Percentiles rank a stretch among this genome's conserved stretches.
Conservation (phyloP, 2,113 vertebrate species). For the Bos indicus region DNA sequence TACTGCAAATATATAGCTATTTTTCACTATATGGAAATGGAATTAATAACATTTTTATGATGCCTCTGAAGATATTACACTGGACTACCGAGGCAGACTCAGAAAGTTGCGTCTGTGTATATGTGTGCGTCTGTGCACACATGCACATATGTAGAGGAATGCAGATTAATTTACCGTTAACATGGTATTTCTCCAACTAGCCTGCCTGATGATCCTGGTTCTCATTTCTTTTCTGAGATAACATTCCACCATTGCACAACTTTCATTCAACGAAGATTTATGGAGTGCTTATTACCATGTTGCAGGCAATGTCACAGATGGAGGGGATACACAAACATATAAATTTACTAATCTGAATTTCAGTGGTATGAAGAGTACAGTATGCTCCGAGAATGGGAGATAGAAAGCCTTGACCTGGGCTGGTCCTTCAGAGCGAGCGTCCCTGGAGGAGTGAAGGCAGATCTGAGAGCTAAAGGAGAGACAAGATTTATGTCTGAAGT, state of each 20-base stretch:
- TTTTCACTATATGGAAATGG: background rate
- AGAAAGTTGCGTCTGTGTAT: background rate
- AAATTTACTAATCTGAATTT: background rate
- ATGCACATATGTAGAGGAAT: background rate
- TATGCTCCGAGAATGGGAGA: background rate
- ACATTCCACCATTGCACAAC: background rate
- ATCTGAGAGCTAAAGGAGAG: background rate
- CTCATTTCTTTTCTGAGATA: background rate
- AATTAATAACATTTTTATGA: background rate
- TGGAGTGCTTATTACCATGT: background rate
- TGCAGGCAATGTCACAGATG: background rate
- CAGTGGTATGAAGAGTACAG: background rate
- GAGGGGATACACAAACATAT: background rate
- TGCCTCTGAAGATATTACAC: background rate
- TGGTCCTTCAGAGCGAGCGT: background rate
- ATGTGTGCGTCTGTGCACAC: fast-evolving
- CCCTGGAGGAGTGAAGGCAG: background rate
- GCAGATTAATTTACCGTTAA: background rate
- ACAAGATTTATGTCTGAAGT: background rate
- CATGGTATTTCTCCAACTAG: background rate
- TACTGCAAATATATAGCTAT: background rate
- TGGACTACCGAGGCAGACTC: background rate
- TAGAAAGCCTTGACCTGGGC: background rate
- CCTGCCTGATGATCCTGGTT: background rate
- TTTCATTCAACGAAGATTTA: background rate